phyloP scores from a whole-genome alignment of 2,797 vertebrate species.

The Eulemur coronatus region DNA sequence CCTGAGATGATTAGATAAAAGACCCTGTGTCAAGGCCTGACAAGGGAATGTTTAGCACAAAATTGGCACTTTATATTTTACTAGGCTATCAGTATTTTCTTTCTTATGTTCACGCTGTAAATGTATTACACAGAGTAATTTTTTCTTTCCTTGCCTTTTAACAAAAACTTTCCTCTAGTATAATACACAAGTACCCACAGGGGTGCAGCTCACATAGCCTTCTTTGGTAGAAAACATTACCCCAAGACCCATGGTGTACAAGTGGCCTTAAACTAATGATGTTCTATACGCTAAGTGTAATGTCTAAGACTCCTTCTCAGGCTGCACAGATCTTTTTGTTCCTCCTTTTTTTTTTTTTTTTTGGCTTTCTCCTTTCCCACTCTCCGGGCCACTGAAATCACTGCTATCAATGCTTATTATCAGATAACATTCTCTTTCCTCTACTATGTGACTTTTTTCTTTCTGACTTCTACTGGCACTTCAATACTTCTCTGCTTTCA shows the following conservation, averaged over 20 bases:
- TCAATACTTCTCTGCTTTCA: neutral
- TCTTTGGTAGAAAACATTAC: neutral
- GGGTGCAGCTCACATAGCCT: neutral
- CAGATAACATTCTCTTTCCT: neutral
- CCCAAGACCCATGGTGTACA: neutral
- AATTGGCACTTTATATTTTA: neutral
- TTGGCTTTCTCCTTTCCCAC: neutral
- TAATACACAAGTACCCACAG: neutral
- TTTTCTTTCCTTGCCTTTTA: neutral
- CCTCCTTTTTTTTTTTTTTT: neutral
- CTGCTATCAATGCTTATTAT: neutral
- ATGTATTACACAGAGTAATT: neutral
- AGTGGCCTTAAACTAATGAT: neutral
- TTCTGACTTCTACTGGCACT: neutral
- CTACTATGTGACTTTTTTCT: neutral
- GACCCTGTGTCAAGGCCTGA: neutral
- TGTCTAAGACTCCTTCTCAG: neutral
- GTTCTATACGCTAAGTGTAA: accelerated
- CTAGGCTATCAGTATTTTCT: neutral
- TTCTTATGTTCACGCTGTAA: neutral
- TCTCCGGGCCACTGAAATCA: neutral
- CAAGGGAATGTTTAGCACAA: neutral
- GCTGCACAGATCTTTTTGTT: neutral
- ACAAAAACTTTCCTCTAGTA: neutral
- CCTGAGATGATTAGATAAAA: neutral